Percentiles rank a stretch among this genome's conserved stretches.
Conservation (phyloP, 2,797 vertebrate species). For the Moxostoma hubbsi region DNA sequence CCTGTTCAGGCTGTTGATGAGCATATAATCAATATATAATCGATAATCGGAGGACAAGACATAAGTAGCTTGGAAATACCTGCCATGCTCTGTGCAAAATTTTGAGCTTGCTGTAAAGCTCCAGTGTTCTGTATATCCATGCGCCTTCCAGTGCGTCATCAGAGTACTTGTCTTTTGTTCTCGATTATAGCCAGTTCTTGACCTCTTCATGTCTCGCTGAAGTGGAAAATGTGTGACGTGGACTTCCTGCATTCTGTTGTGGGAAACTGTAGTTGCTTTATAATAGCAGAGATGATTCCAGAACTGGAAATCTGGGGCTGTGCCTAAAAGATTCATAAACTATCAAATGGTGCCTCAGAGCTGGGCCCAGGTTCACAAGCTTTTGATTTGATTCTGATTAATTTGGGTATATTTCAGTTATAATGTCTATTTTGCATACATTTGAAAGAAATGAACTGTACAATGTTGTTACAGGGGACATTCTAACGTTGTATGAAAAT, state of each 20-base stretch:
- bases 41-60: background rate
- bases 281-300: conserved; percentile 23
- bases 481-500: too few species aligned
- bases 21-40: background rate
- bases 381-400: too few species aligned
- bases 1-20: conserved; percentile 2
- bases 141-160: background rate
- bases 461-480: too few species aligned
- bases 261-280: conserved; percentile 46
- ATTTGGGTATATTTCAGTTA: too few species aligned
- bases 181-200: background rate
- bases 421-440: too few species aligned
- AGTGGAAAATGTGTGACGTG: conserved; percentile 32
- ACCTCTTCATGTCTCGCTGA: background rate
- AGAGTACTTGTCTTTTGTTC: background rate
- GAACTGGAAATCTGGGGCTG: conserved; percentile 4
- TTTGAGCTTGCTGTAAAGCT: background rate
- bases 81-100: background rate
- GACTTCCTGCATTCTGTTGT: conserved; percentile 4
- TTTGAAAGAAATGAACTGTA: too few species aligned
- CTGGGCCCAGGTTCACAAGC: background rate
- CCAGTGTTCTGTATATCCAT: background rate
- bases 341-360: background rate
- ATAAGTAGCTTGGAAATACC: background rate
- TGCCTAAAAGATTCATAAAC: background rate